Percentiles rank a stretch among this genome's conserved stretches.
Conservation (phyloP, 2,888 invertebrate genomes). For the Meganola albula region DNA sequence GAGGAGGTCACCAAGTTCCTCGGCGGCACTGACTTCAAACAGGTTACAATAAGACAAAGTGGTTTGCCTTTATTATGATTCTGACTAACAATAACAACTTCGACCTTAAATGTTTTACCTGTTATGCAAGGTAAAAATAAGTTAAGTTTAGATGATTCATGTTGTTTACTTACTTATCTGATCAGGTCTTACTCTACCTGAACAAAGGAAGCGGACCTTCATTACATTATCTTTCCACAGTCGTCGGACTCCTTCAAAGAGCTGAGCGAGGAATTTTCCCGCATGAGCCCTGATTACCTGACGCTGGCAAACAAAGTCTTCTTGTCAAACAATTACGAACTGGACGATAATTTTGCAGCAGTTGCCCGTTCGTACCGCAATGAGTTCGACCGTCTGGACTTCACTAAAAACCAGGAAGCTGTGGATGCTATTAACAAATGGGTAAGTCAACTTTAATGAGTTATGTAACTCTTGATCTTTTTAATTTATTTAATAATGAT, state of each 20-base stretch:
- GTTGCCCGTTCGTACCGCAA: not conserved
- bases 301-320: not conserved
- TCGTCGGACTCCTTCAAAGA: not conserved
- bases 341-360: not conserved
- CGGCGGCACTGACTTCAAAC: no score
- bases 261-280: not conserved
- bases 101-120: not conserved
- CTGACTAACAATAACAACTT: not conserved
- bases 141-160: not conserved
- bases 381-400: not conserved
- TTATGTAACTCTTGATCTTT: not conserved
- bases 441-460: not conserved
- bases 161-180: not conserved
- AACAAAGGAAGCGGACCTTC: not conserved
- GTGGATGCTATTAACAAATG: not conserved
- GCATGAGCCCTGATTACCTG: no score
- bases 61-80: not conserved
- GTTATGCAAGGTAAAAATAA: not conserved
- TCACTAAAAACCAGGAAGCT: not conserved
- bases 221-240: not conserved
- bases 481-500: not conserved
- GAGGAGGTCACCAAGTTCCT: not conserved
- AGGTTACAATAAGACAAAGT: no score
- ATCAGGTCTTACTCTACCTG: not conserved
- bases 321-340: no score